Evolutionary conservation across 2,888 invertebrate species (phyloP), one percentile per base, ranked within the genome.

Genomic region (Acrobasis repandana): DNA sequence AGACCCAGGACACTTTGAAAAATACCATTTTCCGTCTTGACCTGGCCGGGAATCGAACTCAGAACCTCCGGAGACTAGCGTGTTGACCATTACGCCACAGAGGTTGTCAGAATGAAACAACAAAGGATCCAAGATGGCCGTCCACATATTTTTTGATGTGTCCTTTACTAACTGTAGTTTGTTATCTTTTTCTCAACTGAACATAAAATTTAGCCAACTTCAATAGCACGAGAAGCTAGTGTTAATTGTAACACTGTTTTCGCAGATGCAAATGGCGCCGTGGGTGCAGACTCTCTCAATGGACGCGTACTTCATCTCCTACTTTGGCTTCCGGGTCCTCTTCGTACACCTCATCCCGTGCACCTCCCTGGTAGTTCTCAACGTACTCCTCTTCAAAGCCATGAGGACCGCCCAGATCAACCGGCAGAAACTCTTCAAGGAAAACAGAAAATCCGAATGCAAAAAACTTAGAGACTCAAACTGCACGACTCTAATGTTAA

Each of bases 281-380:
- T 97, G 97, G 97, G 95, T 97, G 47, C 85, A 94, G 14, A 92
- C 94, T 65, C 80, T 97, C 28, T 94, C 95, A 0, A 90, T 94
- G 65, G 95, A 97, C 82, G 89, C 95, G 8, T 98, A 97, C 89
- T 98, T 95, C 90, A 95, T 96, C 63, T 93, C 94, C 10, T 97
- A 96, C 86, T 97, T 94, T 89, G 94, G 96, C 77, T 98, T 98
- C 83, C 94, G 98, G 14, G 97, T 98, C 11, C 87, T 98, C 9
- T 97, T 97, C 85, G 97, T 98, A n/a, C 97, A 98, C 80, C 91
- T 97, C 66, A 93, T 97, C 62, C 98, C 98, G 0, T 98, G 98
- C 90, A 94, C 96, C 10, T 95, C 96, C 2, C 93, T 99, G 49
- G 97, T 98, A 0, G 95, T 97, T 16, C 93, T 99, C 58, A 98